A percentile compares a stretch with the other conserved stretches of the same genome.
Evolutionary conservation across 2,797 vertebrate genomes (phyloP).

Genomic region (Platyrinchus mystaceus): DNA sequence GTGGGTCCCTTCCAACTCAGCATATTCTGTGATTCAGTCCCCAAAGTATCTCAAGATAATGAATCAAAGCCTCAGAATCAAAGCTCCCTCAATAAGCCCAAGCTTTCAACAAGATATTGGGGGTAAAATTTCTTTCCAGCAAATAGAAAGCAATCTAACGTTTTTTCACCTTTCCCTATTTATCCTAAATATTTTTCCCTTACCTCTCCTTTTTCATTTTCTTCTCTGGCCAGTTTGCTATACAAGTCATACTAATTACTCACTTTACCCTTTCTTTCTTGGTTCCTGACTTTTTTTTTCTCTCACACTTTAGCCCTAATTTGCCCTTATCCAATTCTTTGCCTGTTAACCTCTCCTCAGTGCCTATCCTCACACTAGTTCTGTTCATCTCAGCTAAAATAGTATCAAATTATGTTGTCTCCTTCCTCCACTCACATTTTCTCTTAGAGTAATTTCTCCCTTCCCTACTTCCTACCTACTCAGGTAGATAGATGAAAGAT

Average conservation of each 20-base stretch:
- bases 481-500: not conserved
- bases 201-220: not conserved
- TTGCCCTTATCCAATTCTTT: not conserved
- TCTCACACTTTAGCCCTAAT: not conserved
- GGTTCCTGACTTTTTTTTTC: not conserved
- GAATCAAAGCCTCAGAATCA: not conserved
- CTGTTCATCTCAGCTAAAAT: not conserved
- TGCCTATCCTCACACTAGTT: not conserved
- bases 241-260: not conserved
- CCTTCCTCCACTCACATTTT: not conserved
- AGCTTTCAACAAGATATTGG: not conserved
- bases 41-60: not conserved
- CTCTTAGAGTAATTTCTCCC: not conserved
- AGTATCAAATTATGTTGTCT: not conserved
- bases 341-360: not conserved
- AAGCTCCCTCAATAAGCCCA: not conserved
- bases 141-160: not conserved
- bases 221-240: not conserved
- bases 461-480: not conserved
- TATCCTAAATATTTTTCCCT: not conserved
- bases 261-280: not conserved
- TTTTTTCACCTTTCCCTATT: not conserved
- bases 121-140: not conserved
- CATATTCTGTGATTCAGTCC: not conserved
- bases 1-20: not conserved